These are phyloP conservation scores for Megatriorchis doriae DNA, from an alignment of 2,113 vertebrate genomes.

Conservation along the genomic window DNA sequence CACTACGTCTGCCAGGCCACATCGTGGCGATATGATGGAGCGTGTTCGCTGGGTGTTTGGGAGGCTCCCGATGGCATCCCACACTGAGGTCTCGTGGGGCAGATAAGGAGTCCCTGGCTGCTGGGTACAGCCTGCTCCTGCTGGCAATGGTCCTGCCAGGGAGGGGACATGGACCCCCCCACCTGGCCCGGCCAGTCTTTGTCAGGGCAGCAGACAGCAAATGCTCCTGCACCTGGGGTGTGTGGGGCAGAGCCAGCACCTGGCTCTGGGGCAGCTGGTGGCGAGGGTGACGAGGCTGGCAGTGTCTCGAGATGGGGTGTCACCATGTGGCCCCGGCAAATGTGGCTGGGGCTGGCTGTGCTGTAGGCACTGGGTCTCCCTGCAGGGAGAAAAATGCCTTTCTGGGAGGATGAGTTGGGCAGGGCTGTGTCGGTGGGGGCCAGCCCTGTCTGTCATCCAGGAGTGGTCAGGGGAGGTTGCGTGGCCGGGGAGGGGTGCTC, in stretches of 20 bases:
- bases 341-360: neutral
- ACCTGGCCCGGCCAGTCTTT: neutral
- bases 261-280: neutral
- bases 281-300: rapidly evolving
- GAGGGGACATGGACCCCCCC: neutral
- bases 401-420: neutral
- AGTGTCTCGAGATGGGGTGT: rapidly evolving
- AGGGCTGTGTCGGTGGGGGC: neutral
- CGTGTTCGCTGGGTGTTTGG: rapidly evolving
- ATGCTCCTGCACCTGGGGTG: neutral
- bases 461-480: neutral
- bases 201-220: neutral
- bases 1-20: neutral
- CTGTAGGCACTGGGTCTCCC: neutral
- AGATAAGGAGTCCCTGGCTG: neutral
- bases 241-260: rapidly evolving
- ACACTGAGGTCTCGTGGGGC: neutral
- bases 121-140: neutral
- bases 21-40: neutral
- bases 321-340: rapidly evolving
- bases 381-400: rapidly evolving
- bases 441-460: neutral
- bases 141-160: neutral
- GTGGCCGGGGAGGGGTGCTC: neutral
- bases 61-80: rapidly evolving